Percentiles rank a stretch among this genome's conserved stretches.
Conservation (phyloP, 2,797 vertebrate species). For the Phoeniculus purpureus region DNA sequence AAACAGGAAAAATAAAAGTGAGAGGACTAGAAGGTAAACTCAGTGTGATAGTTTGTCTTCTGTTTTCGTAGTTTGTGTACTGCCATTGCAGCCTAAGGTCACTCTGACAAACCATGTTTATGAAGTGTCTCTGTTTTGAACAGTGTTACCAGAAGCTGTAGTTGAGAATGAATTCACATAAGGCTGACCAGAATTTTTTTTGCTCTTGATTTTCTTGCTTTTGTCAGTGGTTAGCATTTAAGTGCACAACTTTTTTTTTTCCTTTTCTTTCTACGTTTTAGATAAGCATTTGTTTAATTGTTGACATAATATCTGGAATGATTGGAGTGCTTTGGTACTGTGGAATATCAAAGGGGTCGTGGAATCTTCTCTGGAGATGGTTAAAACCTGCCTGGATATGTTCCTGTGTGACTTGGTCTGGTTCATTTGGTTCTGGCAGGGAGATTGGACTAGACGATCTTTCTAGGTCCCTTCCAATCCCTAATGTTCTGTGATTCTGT, state of each 20-base stretch:
- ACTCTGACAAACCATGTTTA: background rate
- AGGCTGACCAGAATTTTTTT: background rate
- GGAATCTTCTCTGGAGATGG: too few relatives aligned
- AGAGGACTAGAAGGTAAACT: background rate
- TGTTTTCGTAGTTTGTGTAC: background rate
- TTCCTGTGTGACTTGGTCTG: too few relatives aligned
- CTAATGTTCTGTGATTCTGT: too few relatives aligned
- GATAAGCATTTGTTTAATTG: background rate
- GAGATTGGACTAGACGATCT: too few relatives aligned
- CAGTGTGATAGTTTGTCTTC: background rate
- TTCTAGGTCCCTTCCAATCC: too few relatives aligned
- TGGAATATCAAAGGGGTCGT: too few relatives aligned
- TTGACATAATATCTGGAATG: background rate
- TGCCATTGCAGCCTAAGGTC: background rate
- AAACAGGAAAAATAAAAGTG: conserved; percentile 6
- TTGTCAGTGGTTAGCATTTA: background rate
- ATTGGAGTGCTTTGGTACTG: background rate
- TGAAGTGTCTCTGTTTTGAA: background rate
- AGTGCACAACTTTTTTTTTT: background rate
- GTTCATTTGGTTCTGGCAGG: too few relatives aligned
- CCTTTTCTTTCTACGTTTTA: background rate
- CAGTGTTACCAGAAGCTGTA: background rate
- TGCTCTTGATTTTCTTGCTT: background rate
- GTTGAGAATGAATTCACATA: background rate
- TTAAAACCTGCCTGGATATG: too few relatives aligned